Evolutionary conservation across 2,888 invertebrate genomes (phyloP).

Genomic region (Amiota minor): DNA sequence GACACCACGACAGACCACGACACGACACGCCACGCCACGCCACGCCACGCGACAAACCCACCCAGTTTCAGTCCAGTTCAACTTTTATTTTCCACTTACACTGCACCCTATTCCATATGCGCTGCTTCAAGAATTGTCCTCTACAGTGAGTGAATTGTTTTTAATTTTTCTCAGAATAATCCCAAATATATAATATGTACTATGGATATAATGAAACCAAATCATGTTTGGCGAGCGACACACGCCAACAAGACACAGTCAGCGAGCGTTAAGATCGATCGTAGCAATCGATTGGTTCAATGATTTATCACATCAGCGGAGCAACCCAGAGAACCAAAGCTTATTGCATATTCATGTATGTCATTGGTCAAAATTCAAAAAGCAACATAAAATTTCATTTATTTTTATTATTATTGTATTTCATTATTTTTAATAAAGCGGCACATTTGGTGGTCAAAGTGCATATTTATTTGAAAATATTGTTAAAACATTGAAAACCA

Average conservation of each 20-base stretch:
- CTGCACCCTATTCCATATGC: constrained; percentile 56
- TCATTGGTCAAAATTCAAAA: constrained; percentile 59
- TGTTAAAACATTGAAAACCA: constrained; percentile 9
- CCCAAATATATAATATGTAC: too few species aligned
- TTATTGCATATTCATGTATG: constrained; percentile 57
- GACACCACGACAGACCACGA: constrained; percentile 36
- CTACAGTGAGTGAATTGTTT: constrained; percentile 30
- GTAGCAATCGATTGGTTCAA: constrained; percentile 60
- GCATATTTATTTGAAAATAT: constrained; percentile 39
- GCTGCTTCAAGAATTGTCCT: constrained; percentile 43
- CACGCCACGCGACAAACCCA: constrained; percentile 36
- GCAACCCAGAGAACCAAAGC: not conserved
- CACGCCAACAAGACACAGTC: constrained; percentile 29
- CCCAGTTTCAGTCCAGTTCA: constrained; percentile 26
- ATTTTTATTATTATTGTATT: too few species aligned
- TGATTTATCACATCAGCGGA: constrained; percentile 54
- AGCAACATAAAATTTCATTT: constrained; percentile 38
- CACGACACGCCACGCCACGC: constrained; percentile 52
- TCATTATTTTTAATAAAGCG: constrained; percentile 4
- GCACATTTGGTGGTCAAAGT: constrained; percentile 45
- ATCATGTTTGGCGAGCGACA: constrained; percentile 19
- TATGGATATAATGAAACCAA: too few species aligned
- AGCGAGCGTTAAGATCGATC: constrained; percentile 53
- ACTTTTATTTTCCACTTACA: constrained; percentile 37
- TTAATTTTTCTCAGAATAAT: too few species aligned